These are phyloP conservation scores for Cyprinodon tularosa DNA, from an alignment of 2,113 vertebrate species.

Conservation along the genomic window DNA sequence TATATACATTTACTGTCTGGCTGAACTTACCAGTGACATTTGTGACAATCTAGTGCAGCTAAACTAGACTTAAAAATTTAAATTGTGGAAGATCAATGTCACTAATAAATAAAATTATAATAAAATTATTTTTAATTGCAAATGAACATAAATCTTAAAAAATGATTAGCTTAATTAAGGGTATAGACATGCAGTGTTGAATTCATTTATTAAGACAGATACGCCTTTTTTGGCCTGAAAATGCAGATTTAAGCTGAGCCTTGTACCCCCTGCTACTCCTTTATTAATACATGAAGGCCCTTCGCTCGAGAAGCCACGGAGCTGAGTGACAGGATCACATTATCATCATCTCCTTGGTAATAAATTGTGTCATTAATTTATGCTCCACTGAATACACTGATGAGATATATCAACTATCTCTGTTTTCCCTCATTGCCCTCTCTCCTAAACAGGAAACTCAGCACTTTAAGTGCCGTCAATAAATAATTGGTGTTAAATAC, in stretches of 20 bases:
- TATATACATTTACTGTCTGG: too few relatives aligned
- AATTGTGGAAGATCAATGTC: neutral
- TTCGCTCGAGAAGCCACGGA: neutral
- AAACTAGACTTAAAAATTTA: neutral
- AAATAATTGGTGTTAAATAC: conserved; percentile 3
- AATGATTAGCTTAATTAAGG: neutral
- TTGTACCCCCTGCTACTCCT: neutral
- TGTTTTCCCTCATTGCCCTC: neutral
- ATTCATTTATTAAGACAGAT: neutral
- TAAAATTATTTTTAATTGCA: neutral
- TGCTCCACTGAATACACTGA: conserved; percentile 1
- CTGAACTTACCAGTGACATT: neutral
- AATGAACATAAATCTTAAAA: neutral
- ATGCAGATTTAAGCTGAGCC: neutral
- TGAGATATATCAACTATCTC: conserved; percentile 8
- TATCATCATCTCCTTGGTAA: conserved; percentile 17
- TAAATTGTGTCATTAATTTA: conserved; percentile 23
- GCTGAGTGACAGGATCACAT: conserved; percentile 11
- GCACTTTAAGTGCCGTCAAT: conserved; percentile 11
- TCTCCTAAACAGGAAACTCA: neutral
- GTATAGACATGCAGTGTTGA: neutral
- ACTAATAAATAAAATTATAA: neutral
- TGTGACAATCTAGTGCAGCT: neutral
- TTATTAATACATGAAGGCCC: conserved; percentile 12
- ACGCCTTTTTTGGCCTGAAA: neutral